Evolutionary conservation across 2,113 vertebrate species (phyloP), one percentile per base, ranked within the genome.

Genomic region (Halcyon malimbica): DNA sequence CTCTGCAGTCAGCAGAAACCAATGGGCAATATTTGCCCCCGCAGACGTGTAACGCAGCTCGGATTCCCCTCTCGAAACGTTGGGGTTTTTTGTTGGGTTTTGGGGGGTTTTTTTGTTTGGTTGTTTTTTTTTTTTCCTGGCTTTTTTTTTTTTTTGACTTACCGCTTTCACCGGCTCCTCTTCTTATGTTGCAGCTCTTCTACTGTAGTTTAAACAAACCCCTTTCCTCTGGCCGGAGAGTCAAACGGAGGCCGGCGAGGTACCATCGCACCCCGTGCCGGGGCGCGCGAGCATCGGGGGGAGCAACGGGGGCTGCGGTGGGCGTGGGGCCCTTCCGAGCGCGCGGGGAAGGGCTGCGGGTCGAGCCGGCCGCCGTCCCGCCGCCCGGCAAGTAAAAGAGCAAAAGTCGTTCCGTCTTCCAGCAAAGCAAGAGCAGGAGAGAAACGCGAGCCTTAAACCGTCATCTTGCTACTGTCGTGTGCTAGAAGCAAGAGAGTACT

Each of bases 21-120:
- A 98, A 97, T 98, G 98, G 99, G 98, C 98, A 99, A 99, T 99
- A 99, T 99, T 99, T 99, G 99, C 97, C 98, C 97, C 57, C 96
- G 92, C 97, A 97, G 97, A 97, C 93, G 94, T 63, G 39, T 80
- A 94, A 92, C 42, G 26, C 95, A 94, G 89, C 97, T 97, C 80
- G 46, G 96, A 97, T 96, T 95, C 94, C 90, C 88, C 93, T 92
- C 21, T 77, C 39, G 16, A 83, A 90, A 91, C 25, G 63, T 92
- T 96, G 35, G 60, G 35, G 24, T 25, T 39, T 93, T 75, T 33
- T 68, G 50, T 51, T 51, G 50, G 50, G 50, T 25, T 51, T 51
- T 54, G 48, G 48, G 48, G 67, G 24, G 16, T 37, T 93, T 75
- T 33, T 68, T 50, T 50, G 20, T 50, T 50, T 50, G 19, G 24